These are phyloP conservation scores for Anagyrus pseudococci DNA, from an alignment of 2,888 invertebrate species.

Conservation along the genomic window DNA sequence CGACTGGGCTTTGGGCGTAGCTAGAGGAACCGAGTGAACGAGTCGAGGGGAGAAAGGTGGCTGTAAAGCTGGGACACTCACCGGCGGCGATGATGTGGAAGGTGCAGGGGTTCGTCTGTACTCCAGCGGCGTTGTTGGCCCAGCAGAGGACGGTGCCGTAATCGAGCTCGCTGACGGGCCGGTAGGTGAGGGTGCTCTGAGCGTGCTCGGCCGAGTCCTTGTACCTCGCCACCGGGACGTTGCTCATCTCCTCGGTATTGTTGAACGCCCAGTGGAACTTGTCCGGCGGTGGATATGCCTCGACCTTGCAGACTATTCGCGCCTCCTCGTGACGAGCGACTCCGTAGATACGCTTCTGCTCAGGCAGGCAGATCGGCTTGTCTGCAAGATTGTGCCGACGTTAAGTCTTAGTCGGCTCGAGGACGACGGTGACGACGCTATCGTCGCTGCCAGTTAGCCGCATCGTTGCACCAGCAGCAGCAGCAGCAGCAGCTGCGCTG, in stretches of 20 bases:
- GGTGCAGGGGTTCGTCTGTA: constrained; percentile 76
- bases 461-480: no score
- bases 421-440: no score
- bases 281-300: constrained; percentile 82
- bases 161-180: constrained; percentile 77
- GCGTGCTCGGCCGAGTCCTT: constrained; percentile 66
- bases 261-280: constrained; percentile 90
- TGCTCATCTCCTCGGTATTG: constrained; percentile 82
- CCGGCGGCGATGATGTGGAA: constrained; percentile 76
- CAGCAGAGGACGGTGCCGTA: constrained; percentile 80
- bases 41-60: constrained; percentile 1
- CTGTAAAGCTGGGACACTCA: constrained; percentile 45
- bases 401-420: no score
- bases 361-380: constrained; percentile 81
- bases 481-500: neutral
- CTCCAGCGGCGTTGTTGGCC: constrained; percentile 76
- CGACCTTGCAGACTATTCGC: constrained; percentile 82
- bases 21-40: no score
- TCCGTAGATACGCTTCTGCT: constrained; percentile 80
- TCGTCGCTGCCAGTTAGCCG: no score
- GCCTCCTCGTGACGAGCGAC: constrained; percentile 84
- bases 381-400: no score
- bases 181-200: constrained; percentile 73
- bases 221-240: constrained; percentile 76
- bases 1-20: no score